Conservation (phyloP, 2,888 invertebrate species). For the Sarcophaga rosellei region DNA sequence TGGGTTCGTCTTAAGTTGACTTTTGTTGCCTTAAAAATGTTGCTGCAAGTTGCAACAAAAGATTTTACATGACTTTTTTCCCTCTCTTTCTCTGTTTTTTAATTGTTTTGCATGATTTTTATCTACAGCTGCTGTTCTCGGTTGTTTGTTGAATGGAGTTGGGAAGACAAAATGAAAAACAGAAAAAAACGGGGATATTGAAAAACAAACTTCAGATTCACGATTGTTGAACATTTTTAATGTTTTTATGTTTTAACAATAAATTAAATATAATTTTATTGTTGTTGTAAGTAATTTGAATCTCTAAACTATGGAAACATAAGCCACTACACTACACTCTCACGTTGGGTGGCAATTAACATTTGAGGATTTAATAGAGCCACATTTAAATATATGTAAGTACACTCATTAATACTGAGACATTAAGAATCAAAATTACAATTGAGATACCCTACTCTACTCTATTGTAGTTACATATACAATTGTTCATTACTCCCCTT, state of each 20-base stretch:
- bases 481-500: neutral
- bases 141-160: slow-evolving; percentile 21
- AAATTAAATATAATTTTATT: slow-evolving; percentile 66
- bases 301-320: slow-evolving; percentile 43
- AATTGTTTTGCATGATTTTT: neutral
- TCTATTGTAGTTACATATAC: neutral
- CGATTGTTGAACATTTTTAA: slow-evolving; percentile 52
- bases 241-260: slow-evolving; percentile 65
- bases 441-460: neutral
- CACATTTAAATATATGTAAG: neutral
- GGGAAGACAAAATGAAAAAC: neutral
- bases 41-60: neutral
- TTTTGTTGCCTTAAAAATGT: neutral
- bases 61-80: neutral
- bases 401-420: neutral
- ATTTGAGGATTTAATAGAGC: slow-evolving; percentile 6
- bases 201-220: slow-evolving; percentile 38
- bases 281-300: slow-evolving; percentile 58
- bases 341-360: slow-evolving; percentile 18
- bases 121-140: neutral
- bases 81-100: neutral
- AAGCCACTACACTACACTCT: neutral
- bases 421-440: neutral
- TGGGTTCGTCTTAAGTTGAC: neutral
- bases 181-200: too few relatives aligned